Conservation (phyloP, 2,888 invertebrate genomes). For the Mimumesa dahlbomi region DNA sequence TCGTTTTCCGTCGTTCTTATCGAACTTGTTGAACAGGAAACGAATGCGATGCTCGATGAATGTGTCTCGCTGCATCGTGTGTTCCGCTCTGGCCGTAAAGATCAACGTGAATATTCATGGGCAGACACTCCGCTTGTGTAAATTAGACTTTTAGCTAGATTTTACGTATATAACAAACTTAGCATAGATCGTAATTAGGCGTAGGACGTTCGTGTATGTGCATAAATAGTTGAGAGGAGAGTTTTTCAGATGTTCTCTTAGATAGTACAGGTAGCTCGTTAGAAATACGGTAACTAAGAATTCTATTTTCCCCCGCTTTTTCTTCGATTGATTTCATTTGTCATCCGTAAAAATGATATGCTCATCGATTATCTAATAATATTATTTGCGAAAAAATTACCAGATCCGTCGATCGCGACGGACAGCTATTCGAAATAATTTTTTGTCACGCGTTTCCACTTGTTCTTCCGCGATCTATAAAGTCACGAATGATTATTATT, state of each 20-base stretch:
- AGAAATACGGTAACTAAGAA: background rate
- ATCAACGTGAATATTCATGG: slow-evolving; percentile 44
- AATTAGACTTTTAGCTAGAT: slow-evolving; percentile 48
- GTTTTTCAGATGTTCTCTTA: slow-evolving; percentile 19
- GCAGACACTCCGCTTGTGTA: slow-evolving; percentile 43
- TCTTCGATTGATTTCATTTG: background rate
- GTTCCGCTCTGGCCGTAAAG: slow-evolving; percentile 35
- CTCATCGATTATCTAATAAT: too few species aligned
- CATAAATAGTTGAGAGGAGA: slow-evolving; percentile 27
- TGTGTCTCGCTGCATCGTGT: slow-evolving; percentile 33
- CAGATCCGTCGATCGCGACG: too few species aligned
- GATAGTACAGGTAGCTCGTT: slow-evolving; percentile 4
- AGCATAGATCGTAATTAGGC: slow-evolving; percentile 32
- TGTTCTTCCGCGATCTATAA: too few species aligned
- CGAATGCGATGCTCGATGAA: slow-evolving; percentile 11
- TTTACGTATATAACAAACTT: slow-evolving; percentile 20
- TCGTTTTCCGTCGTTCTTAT: background rate
- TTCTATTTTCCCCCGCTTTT: background rate
- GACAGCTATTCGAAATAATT: too few species aligned
- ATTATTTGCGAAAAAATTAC: too few species aligned
- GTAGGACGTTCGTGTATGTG: slow-evolving; percentile 36
- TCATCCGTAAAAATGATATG: too few species aligned
- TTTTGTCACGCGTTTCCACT: too few species aligned
- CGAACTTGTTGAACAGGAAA: background rate
- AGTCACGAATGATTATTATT: too few species aligned